Percentiles rank a stretch among this genome's conserved stretches.
Conservation (phyloP, 2,888 invertebrate species). For the Pristionchus japonicus region DNA sequence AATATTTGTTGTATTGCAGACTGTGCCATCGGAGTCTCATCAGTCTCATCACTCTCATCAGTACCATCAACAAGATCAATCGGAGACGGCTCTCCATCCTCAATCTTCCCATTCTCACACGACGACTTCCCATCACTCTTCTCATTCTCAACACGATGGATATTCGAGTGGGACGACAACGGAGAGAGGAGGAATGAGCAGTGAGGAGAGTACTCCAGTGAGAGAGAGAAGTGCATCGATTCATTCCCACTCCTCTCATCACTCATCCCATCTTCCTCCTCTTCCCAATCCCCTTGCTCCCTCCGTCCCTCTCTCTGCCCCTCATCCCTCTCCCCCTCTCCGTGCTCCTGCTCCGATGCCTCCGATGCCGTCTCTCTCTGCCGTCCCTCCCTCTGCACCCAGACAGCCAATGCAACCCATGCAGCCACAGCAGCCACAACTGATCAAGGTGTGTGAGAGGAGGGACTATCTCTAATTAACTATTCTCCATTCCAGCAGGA, state of each 20-base stretch:
- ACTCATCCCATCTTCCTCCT: slow-evolving; percentile 21
- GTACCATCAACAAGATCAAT: neutral
- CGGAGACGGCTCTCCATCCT: neutral
- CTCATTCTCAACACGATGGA: neutral
- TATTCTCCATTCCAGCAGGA: neutral
- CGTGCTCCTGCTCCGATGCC: slow-evolving; percentile 20
- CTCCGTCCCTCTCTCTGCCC: neutral
- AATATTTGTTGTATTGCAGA: neutral
- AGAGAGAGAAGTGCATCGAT: slow-evolving; percentile 5
- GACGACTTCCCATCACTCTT: neutral
- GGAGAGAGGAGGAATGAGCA: slow-evolving; percentile 13
- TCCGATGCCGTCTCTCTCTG: neutral
- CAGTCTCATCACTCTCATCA: slow-evolving; percentile 15
- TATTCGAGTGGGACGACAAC: slow-evolving; percentile 4
- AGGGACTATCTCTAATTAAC: neutral
- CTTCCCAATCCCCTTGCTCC: slow-evolving; percentile 35
- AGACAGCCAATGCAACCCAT: neutral
- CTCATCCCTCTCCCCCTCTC: neutral
- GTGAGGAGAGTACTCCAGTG: slow-evolving; percentile 18
- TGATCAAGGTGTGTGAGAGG: neutral
- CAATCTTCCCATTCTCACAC: slow-evolving; percentile 10
- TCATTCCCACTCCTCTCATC: neutral
- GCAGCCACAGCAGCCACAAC: neutral
- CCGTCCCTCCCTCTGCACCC: neutral
- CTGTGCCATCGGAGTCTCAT: neutral